Evolutionary conservation across 2,113 vertebrate genomes (phyloP).

Genomic region (Colistium nudipinnis): DNA sequence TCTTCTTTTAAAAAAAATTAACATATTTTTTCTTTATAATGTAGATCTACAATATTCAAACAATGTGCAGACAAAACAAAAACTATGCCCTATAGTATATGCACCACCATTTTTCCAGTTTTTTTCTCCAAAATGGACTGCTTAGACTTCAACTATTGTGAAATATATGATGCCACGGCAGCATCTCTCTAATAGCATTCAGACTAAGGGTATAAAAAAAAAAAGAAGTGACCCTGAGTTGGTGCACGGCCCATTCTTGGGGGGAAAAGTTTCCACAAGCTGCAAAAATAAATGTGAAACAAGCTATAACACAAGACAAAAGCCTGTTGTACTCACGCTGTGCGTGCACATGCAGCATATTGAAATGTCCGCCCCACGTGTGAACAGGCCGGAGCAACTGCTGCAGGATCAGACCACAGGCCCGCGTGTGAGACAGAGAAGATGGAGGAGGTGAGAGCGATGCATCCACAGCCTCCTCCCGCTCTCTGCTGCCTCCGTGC

Average conservation of each 20-base stretch:
- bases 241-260: constrained; percentile 1
- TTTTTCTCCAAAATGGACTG: neutral
- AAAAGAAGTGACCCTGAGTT: constrained; percentile 55
- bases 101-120: neutral
- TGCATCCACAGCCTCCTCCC: neutral
- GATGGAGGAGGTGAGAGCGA: constrained; percentile 16
- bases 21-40: neutral
- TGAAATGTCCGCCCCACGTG: constrained; percentile 17
- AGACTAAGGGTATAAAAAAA: constrained; percentile 24
- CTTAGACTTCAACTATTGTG: neutral
- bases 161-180: constrained; percentile 1
- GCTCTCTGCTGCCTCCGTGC: neutral
- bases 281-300: constrained; percentile 33
- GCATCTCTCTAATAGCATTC: neutral
- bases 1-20: neutral
- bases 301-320: neutral
- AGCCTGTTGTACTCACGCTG: neutral
- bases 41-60: neutral
- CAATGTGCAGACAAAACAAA: neutral
- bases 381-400: constrained; percentile 31
- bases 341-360: constrained; percentile 31
- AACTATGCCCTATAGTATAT: neutral
- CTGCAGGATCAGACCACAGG: constrained; percentile 32
- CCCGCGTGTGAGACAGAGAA: constrained; percentile 1
- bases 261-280: constrained; percentile 23